Evolutionary conservation across 2,888 invertebrate genomes (phyloP).

Genomic region (Morpho deidamia): DNA sequence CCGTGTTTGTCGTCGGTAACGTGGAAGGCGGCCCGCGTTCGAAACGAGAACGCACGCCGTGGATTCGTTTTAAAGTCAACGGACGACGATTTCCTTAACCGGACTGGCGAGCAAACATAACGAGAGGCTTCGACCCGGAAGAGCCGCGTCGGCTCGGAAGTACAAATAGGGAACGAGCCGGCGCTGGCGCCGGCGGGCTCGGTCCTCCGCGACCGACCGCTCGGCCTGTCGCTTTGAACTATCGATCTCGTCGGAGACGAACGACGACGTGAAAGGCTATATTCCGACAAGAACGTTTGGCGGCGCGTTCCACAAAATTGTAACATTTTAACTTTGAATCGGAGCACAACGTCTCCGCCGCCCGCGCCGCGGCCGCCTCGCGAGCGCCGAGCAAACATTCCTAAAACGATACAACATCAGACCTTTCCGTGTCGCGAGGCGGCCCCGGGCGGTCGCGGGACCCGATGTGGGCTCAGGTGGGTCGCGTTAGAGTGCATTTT

Average conservation of each 20-base stretch:
- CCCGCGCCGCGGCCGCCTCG: no score
- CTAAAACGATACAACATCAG: conserved; percentile 10
- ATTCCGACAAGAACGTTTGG: no score
- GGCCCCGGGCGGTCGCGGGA: neutral
- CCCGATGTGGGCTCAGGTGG: conserved; percentile 10
- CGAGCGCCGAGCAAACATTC: conserved; percentile 23
- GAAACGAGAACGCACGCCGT: neutral
- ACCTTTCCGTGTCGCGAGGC: conserved; percentile 15
- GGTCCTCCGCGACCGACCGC: neutral
- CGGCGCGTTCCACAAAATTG: no score
- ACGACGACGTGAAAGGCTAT: no score
- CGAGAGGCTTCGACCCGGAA: conserved; percentile 48
- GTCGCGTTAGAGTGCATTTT: conserved; percentile 13
- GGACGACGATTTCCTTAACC: conserved; percentile 27
- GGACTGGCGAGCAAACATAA: conserved; percentile 28
- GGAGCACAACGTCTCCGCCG: no score
- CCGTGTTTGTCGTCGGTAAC: no score
- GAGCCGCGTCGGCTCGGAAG: conserved; percentile 41
- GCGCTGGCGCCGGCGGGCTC: conserved; percentile 31
- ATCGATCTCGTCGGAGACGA: no score
- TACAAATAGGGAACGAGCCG: conserved; percentile 43
- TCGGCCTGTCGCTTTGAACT: neutral
- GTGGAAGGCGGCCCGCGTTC: no score
- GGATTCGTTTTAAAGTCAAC: conserved; percentile 11
- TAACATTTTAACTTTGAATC: no score